Base-by-base conservation (phyloP, 2,888 invertebrate genomes). In the Agriopis aurantiaria region DNA sequence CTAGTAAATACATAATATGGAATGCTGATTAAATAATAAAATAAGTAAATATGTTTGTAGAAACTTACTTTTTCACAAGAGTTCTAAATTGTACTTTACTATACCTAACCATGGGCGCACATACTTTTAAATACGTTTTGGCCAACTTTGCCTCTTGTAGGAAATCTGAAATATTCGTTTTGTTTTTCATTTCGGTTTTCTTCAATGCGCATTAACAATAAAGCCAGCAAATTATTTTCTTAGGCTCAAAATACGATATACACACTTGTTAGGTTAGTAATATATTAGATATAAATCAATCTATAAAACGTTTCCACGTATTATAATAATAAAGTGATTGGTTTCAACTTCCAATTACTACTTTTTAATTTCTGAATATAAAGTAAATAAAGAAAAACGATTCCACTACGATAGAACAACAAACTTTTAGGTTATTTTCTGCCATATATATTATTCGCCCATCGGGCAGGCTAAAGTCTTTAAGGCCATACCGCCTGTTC, bases 91-190 rank as follows among this genome's bases (percentile, higher is more conserved):
- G 93, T 12, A 93, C 88, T 85, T 92, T 93, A 78, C 98, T 98
- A 80, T 99, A 99, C 80, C 99, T 96, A 51, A 99, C 99, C 99
- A 99, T 99, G 0, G 99, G 99, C 2, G 99, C 99, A 91, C 97
- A 97, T 61, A 98, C 95, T 91, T 97, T 97, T 5, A 98, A 92
- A 81, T 96, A 94, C 11, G 94, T 91, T 61, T 96, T 92, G 46
- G 88, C 82, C 66, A 78, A 74, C 80, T 89, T 91, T 5, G 95
- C 92, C 56, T 95, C 91, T 68, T 91, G 86, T 82, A 98, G 97
- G 64, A 98, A 86, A 60, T 97, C 95, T 63, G 95, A 72, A 72
- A 97, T 92, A 85, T 96, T 90, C 12, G 76, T 84, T 80, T 86
- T 90, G 11, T 71, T 71, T 72, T 89, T 90, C 85, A 89, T 88